Base-by-base conservation (phyloP, 2,797 vertebrate genomes). In the Delichon dasypus region DNA sequence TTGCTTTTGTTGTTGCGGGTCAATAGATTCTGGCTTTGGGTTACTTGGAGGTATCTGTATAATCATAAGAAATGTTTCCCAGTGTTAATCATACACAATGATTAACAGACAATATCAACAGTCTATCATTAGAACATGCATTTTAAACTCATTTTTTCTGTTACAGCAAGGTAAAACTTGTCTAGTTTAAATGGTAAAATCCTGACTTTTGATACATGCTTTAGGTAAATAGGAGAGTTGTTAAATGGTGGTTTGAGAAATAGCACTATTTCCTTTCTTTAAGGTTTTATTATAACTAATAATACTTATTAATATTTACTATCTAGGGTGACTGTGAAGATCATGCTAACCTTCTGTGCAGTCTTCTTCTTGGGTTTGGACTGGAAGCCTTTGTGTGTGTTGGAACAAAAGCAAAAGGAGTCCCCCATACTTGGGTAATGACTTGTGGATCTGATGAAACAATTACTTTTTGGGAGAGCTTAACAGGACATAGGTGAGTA, bases 301-400 rank as follows among this genome's bases (percentile, higher is more conserved):
- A 30, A 23, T 30, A 58, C 14, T 47, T 36, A 36, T 30, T 81
- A 38, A 57, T 91, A 6, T 73, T 88, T 70, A n/a, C 54, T 95
- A 40, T 72, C 25, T 91, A 99, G 99, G 99, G 99, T 27, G 99
- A 99, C 95, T 99, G 99, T 97, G 99, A 99, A 97, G 99, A 99
- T 95, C 99, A 99, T 26, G 98, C 99, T 89, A 99, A 98, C 57
- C 98, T 99, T 79, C 97, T 99, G 45, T 99, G 99, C 97, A 99
- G 99, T 97, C 98, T 99, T 80, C 98, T 99, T 74, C 98, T 99
- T 82, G 99, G 99, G 13, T 99, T 99, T 77, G 99, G 99, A 21
- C 91, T 99, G 92, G 99, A 99, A 91, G 99, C 99, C 10, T 99
- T 99, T 71, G 99, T 99, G 54, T 99, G 99, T 93, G 99, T 99